Percentiles rank a stretch among this genome's conserved stretches.
Conservation (phyloP, 1,140 invertebrate genomes). For the Ctenoplectra terminalis region DNA sequence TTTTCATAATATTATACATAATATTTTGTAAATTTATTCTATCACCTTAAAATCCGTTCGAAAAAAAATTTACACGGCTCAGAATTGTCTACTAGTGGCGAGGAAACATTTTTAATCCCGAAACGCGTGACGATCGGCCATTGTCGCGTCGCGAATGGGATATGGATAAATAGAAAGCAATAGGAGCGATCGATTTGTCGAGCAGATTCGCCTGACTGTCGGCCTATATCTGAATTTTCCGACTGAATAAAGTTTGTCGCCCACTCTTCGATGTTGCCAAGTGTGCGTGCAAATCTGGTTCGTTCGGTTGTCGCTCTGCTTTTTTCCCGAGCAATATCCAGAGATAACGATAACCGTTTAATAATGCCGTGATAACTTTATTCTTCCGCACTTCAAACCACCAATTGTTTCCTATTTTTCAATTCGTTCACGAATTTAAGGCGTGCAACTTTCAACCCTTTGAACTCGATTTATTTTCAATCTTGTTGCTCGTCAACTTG, state of each 20-base stretch:
- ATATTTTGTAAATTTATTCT: too few species aligned
- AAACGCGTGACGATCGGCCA: background rate
- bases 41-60: too few species aligned
- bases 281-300: background rate
- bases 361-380: background rate
- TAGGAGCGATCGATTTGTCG: background rate
- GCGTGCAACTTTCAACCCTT: background rate
- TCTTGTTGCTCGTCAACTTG: too few species aligned
- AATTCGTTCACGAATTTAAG: background rate
- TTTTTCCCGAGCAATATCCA: background rate
- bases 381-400: background rate
- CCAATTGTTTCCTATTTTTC: background rate
- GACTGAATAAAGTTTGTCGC: background rate
- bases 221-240: slow-evolving; percentile 8
- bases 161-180: slow-evolving; percentile 5
- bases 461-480: too few species aligned
- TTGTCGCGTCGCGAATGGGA: background rate
- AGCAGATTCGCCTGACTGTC: background rate
- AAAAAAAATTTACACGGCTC: too few species aligned
- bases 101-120: background rate
- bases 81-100: too few species aligned
- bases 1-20: too few species aligned
- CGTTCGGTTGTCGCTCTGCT: background rate
- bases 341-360: slow-evolving; percentile 2
- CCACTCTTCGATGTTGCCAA: background rate